phyloP scores from a whole-genome alignment of 1,140 invertebrate genomes.

The Condylostylus longicornis region DNA sequence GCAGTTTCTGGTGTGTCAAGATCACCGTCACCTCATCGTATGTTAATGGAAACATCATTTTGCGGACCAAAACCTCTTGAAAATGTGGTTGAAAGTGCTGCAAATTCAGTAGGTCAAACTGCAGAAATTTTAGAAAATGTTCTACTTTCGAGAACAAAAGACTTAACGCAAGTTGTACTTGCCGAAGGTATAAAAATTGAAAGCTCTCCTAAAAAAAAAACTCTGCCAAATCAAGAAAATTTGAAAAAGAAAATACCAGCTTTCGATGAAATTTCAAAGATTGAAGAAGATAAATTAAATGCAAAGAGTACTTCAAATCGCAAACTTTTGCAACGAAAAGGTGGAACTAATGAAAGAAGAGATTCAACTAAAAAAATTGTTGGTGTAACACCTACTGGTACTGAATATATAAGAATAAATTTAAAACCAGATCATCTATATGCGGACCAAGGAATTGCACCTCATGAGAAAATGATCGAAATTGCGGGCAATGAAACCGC shows the following conservation, averaged over 20 bases:
- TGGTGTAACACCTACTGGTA: slow-evolving; percentile 31
- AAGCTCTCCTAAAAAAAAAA: slow-evolving; percentile 13
- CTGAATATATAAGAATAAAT: slow-evolving; percentile 46
- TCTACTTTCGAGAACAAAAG: slow-evolving; percentile 40
- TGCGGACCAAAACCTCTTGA: slow-evolving; percentile 64
- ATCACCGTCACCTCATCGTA: slow-evolving; percentile 75
- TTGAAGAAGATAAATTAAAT: slow-evolving; percentile 4
- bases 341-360: slow-evolving; percentile 18
- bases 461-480: slow-evolving; percentile 27
- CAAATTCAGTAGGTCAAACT: slow-evolving; percentile 13
- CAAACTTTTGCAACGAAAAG: slow-evolving; percentile 3
- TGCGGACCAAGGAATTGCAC: slow-evolving; percentile 34
- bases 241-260: slow-evolving; percentile 11
- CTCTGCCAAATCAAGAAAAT: slow-evolving; percentile 13
- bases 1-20: slow-evolving; percentile 50
- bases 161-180: slow-evolving; percentile 39
- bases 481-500: slow-evolving; percentile 22
- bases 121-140: slow-evolving; percentile 48
- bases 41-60: slow-evolving; percentile 75
- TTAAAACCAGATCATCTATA: slow-evolving; percentile 49
- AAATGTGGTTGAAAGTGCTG: slow-evolving; percentile 23
- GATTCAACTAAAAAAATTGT: slow-evolving; percentile 22
- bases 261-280: slow-evolving; percentile 4
- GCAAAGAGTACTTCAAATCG: neutral
- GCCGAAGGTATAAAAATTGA: slow-evolving; percentile 36